Evolutionary conservation across 1,140 invertebrate genomes (phyloP), one percentile per base, ranked within the genome.

Genomic region (Temnothorax curvispinosus): DNA sequence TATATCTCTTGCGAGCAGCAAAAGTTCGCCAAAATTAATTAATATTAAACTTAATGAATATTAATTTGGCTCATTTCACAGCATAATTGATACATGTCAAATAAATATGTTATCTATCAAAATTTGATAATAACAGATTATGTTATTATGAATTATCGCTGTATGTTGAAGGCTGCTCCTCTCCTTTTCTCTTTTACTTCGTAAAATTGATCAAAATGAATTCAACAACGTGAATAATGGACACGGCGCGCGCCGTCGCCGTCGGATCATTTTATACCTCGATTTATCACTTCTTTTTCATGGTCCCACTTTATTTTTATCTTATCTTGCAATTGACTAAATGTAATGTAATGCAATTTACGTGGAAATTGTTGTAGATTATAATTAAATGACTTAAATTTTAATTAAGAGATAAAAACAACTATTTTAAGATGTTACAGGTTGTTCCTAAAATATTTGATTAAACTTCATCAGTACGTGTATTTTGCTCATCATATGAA

Each of bases 251-350:
- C 38, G n/a, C 67, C 80, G 67, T 58, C 80, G 67, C 27, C 27
- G 27, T 27, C 27, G 52, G 60, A 58, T 47, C 11, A 44, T 81
- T 67, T 44, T 58, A 21, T 4, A 15, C 15, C 18, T 72, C 52
- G 21, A 52, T 52, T 35, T 44, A 44, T 35, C 52, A n/a, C 13
- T 81, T 9, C 21, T 71, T 67, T 44, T 41, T 35, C n/a, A 9
- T 52, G 27, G 11, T 58, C 21, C 13, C 27, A 60, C 27, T 58
- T 32, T n/a, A 44, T 80, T 86, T 80, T 81, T 86, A 81, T 80
- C 27, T 86, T 80, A 86, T 80, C 62, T 86, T 38, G 38, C 32
- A 80, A 21, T 47, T 74, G 27, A 35, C n/a, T 64, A 52, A 54
- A 35, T 74, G 15, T 47, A 64, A 41, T 2, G 11, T 56, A 78